These are phyloP conservation scores for Pseudochaenichthys georgianus DNA, from an alignment of 2,797 vertebrate genomes.

Conservation along the genomic window DNA sequence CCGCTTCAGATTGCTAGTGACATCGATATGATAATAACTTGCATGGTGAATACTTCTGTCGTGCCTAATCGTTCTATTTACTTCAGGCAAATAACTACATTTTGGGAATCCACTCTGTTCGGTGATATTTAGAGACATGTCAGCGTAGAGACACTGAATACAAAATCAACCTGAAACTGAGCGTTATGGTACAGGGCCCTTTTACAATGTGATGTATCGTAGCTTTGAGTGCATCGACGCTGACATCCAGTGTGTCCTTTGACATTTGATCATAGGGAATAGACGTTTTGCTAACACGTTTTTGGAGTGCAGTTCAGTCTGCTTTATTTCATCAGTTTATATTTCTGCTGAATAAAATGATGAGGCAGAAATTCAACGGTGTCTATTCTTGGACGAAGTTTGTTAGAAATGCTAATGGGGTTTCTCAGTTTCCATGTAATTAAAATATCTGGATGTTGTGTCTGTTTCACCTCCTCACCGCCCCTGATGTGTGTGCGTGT, in stretches of 20 bases:
- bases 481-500: not conserved
- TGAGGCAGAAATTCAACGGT: constrained; percentile 34
- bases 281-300: not conserved
- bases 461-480: not conserved
- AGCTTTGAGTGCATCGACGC: constrained; percentile 1
- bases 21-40: not conserved
- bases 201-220: too few species aligned
- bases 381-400: not conserved
- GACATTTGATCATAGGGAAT: constrained; percentile 41
- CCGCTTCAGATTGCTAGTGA: not conserved
- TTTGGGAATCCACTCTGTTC: not conserved
- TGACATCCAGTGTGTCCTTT: constrained; percentile 24
- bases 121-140: constrained; percentile 1
- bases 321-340: constrained; percentile 17
- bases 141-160: too few species aligned
- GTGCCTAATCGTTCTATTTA: too few species aligned
- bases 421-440: not conserved
- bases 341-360: constrained; percentile 10
- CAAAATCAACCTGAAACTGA: too few species aligned
- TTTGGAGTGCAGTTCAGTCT: not conserved
- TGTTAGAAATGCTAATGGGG: constrained; percentile 11
- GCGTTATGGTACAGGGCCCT: too few species aligned
- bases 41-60: too few species aligned
- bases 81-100: too few species aligned
- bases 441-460: not conserved